Base-by-base conservation (phyloP, 2,888 invertebrate genomes). In the Polydrusus cervinus region DNA sequence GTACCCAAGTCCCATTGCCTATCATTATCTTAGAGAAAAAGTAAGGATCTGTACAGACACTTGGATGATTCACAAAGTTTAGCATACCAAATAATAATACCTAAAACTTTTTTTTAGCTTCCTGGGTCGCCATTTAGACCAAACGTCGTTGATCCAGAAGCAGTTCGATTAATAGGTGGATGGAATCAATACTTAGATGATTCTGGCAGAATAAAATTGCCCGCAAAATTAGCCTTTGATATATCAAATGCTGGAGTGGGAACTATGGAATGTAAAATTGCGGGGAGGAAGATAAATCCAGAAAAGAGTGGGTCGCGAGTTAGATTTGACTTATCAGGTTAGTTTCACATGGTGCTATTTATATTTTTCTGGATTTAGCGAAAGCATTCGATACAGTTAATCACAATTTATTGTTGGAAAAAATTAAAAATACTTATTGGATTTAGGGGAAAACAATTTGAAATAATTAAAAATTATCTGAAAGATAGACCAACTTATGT, bases 221-320 rank as follows among this genome's bases (percentile, higher is more conserved):
- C 94, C 0, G 92, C 92, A 2, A 94, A 95, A 83, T 90, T 98
- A 18, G 93, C 95, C 1, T 94, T 98, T 80, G 97, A 98, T 85
- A 92, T 94, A 0, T 92, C 93, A 55, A 94, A 94, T 83, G 97
- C 97, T 0, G 98, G 98, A 0, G 97, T 97, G 1, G 97, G 97
- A 74, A 90, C 90, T 69, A 85, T 95, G 0, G 92, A 92, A 60
- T 92, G 92, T 78, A 90, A 92, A 84, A 89, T 92, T 80, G 90
- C 89, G 86, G 93, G 92, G 16, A 88, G 93, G 65, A 92, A 92
- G 83, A 88, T 91, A 80, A 89, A 81, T 66, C 77, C 83, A 0
- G 88, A 88, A 60, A 87, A 86, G 75, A 82, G 78, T 64, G 86
- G 85, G 11, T 83, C 82, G 16, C 79, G 86, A 30, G 78, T 86